Evolutionary conservation across 2,797 vertebrate genomes (phyloP), one percentile per base, ranked within the genome.

Genomic region (Alcedo quadribrachys): DNA sequence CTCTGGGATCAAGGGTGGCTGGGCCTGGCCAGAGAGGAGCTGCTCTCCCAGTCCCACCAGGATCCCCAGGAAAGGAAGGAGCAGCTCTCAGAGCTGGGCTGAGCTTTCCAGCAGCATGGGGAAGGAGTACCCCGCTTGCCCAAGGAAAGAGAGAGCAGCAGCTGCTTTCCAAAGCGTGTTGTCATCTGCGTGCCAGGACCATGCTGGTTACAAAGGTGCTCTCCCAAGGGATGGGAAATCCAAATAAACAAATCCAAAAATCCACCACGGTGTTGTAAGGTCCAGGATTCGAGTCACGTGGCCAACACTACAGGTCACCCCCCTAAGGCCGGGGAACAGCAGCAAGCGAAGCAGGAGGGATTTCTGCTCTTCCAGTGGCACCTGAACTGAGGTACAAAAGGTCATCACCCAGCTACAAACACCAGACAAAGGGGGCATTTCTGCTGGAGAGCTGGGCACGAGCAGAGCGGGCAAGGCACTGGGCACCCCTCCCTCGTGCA

Each of bases 181-280:
- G 93, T 90, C 77, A 42, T 28, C 61, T 2, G 7, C 4, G 63
- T 92, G 95, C 92, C 54, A 3, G 30, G 21, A 94, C 89, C 85
- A 71, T 21, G 79, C 79, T 33, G 74, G 96, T 90, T 85, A 95
- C 95, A 96, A 95, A 91, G 12, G 71, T 68, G 86, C 80, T 62
- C 91, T 83, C 69, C 94, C 75, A 78, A 12, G 21, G 73, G 83
- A 90, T 6, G 75, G 80, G 92, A 95, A 95, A 96, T 86, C 90
- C 92, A 94, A 94, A 27, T 6, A 85, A 93, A 95, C 67, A 55
- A 65, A 95, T 93, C 92, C 92, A 96, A 92, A 97, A 81, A 79
- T 93, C 96, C 95, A 94, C 97, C 97, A 97, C 96, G 97, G 97
- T 96, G 97, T 93, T 94, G 92, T 94, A 95, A 98, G 97, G 97